Evolutionary conservation across 2,888 invertebrate species (phyloP), one percentile per base, ranked within the genome.

Genomic region (Hypsopygia costalis): DNA sequence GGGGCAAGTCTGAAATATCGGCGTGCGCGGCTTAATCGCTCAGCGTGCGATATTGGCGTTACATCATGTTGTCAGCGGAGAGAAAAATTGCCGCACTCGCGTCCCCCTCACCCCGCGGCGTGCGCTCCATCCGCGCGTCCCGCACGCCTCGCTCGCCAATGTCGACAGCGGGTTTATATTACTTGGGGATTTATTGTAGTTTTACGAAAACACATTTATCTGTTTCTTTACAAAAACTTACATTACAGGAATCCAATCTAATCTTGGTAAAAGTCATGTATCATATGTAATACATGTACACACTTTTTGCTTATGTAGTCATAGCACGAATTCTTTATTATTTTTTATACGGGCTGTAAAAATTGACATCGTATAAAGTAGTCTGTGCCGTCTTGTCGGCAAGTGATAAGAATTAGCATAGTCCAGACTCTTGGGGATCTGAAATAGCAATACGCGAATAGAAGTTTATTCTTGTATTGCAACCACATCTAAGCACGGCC

Each of bases 31-130:
- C 86, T 86, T 88, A 87, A 88, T 88, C 87, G 86, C 77, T 86
- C 85, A 83, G 83, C 75, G 85, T 80, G 82, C 82, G 86, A 86
- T 88, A 88, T 88, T 87, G 87, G 83, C 85, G 85, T 87, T 87
- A 87, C 87, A 86, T 86, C 86, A 86, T 86, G 86, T 87, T 87
- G 87, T 87, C 87, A 88, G 83, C 82, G 75, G 68, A 79, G 85
- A 87, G 87, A 87, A 86, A 88, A 87, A 88, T 86, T 86, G 85
- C 82, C 76, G 74, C 77, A 67, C 73, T 72, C 69, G 72, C 62
- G 66, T 61, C 71, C 65, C 68, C 64, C 58, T 2, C 58, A 45
- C 54, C 58, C 58, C 44, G 51, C 54, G 59, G 50, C 55, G 43
- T 54, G 58, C 60, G 60, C 61, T 59, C 62, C 72, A 16, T 16